Evolutionary conservation across 2,113 vertebrate species (phyloP).

Genomic region (Salvelinus fontinalis): DNA sequence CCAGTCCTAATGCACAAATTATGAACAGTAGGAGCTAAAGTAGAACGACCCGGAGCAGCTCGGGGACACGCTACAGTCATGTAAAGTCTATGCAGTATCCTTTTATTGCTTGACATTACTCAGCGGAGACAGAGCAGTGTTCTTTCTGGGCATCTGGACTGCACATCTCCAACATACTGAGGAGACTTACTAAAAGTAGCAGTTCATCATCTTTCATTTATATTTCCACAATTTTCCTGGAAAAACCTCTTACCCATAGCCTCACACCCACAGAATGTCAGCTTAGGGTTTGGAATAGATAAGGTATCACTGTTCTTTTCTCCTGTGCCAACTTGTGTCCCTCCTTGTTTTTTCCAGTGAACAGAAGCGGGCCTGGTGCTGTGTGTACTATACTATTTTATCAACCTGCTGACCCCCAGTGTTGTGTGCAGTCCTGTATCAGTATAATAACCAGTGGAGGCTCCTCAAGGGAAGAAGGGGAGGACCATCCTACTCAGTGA

Average conservation of each 20-base stretch:
- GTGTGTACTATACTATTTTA: too few relatives aligned
- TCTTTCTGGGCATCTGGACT: neutral
- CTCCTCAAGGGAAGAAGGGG: too few relatives aligned
- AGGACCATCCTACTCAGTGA: too few relatives aligned
- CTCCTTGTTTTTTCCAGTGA: too few relatives aligned
- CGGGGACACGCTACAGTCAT: too few relatives aligned
- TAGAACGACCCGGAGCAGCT: conserved; percentile 29
- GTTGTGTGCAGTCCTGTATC: too few relatives aligned
- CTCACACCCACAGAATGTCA: neutral
- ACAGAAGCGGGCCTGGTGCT: too few relatives aligned
- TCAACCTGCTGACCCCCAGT: too few relatives aligned
- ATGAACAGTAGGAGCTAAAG: conserved; percentile 34
- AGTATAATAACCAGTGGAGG: too few relatives aligned
- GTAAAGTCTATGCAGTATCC: neutral
- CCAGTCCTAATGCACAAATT: conserved; percentile 42
- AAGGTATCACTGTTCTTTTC: too few relatives aligned
- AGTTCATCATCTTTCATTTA: neutral
- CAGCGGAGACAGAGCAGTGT: neutral
- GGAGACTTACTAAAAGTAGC: neutral
- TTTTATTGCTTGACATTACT: neutral
- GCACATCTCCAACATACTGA: neutral
- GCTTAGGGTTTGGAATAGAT: neutral
- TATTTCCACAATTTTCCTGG: neutral
- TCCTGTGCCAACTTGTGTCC: too few relatives aligned
- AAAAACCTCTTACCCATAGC: neutral